Evolutionary conservation across 2,888 invertebrate species (phyloP), one percentile per base, ranked within the genome.

Genomic region (Ceratothoa steindachneri): DNA sequence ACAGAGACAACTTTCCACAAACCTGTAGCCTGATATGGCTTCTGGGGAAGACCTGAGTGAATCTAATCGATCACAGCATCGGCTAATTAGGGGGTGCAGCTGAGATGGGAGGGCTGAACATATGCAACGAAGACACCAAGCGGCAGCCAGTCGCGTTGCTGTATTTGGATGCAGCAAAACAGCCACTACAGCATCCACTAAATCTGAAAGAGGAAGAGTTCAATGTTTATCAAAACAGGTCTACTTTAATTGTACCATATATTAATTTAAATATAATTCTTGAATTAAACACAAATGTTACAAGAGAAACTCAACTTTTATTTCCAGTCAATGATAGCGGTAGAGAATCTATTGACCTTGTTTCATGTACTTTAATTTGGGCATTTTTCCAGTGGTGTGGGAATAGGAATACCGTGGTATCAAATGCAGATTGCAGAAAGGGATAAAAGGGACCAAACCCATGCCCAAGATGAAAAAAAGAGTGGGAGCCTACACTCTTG

Each of bases 91-190:
- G 3, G 95, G 95, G 53, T 97, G 93, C 82, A 96, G 91, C 85
- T 96, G 95, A 82, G 95, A 92, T 5, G 98, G 98, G 70, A 97
- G 90, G 41, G 98, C 97, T 30, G 93, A 90, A 82, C 96, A 94
- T 82, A 95, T 90, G 84, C 94, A 93, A 71, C 95, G 90, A 77
- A 96, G 86, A 84, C 95, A 95, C 93, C 97, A 96, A 22, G 97
- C 95, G 22, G 97, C 96, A 15, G 96, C 93, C 72, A 97, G 85
- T 28, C 98, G 88, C 0, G 96, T 96, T 15, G 96, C 94, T 74
- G 85, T 84, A 84, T 95, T 93, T 0, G 97, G 97, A 85, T 99
- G 98, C 52, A 95, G 90, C 77, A 99, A 84, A 24, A 97, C 94
- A 83, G 92, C 88, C 81, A 90, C 88, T 22, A 90, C 89, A n/a